Evolutionary conservation across 1,140 invertebrate genomes (phyloP).

Genomic region (Zaprionus inermis): DNA sequence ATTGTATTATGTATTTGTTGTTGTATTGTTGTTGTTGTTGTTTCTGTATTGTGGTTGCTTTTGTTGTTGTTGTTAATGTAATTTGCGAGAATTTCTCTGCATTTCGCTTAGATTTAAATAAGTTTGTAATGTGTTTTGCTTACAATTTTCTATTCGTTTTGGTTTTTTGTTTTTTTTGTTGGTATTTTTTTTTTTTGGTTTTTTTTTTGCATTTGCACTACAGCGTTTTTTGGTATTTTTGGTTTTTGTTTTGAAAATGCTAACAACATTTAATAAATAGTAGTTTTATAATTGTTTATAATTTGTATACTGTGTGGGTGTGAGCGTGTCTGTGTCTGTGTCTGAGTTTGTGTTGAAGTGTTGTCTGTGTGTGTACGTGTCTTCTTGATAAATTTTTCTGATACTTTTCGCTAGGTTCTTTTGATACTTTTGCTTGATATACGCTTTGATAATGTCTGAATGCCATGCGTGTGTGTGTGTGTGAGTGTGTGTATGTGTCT

Average conservation of each 20-base stretch:
- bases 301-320: conserved; percentile 63
- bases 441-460: conserved; percentile 55
- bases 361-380: conserved; percentile 25
- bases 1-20: conserved; percentile 73
- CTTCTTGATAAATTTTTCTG: conserved; percentile 64
- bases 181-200: conserved; percentile 40
- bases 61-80: conserved; percentile 51
- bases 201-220: conserved; percentile 71
- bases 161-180: conserved; percentile 39
- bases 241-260: conserved; percentile 65
- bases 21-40: conserved; percentile 56
- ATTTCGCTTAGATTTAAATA: conserved; percentile 77
- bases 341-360: conserved; percentile 28
- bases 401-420: conserved; percentile 56
- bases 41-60: conserved; percentile 57
- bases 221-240: conserved; percentile 65
- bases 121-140: conserved; percentile 68
- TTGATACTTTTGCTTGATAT: conserved; percentile 64
- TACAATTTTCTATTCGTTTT: conserved; percentile 67
- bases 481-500: conserved; percentile 31
- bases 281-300: conserved; percentile 74
- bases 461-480: conserved; percentile 47
- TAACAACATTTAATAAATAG: conserved; percentile 83
- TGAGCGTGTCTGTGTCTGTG: conserved; percentile 22
- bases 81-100: conserved; percentile 45